Percentiles rank a stretch among this genome's conserved stretches.
Evolutionary conservation across 2,888 invertebrate species (phyloP).

Genomic region (Coremacera marginata): DNA sequence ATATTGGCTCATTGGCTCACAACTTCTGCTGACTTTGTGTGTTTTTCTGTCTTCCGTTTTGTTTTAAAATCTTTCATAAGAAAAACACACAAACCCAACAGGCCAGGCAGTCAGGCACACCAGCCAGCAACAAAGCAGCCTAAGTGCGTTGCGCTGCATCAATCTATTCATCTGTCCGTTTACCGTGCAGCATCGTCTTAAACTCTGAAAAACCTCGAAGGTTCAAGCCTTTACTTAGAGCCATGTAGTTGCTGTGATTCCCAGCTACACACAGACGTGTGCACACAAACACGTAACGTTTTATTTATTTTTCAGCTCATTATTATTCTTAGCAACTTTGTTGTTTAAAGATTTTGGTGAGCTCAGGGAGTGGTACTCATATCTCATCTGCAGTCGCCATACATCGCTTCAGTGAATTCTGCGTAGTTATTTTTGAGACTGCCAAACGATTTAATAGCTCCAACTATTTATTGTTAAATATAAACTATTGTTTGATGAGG

Average conservation of each 20-base stretch:
- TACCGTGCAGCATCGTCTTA: slow-evolving; percentile 1
- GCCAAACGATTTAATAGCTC: too few species aligned
- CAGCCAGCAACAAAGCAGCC: slow-evolving; percentile 9
- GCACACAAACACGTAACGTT: slow-evolving; percentile 20
- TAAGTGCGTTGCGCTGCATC: slow-evolving; percentile 15
- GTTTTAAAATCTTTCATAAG: slow-evolving; percentile 33
- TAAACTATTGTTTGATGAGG: too few species aligned
- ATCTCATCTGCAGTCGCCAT: background rate
- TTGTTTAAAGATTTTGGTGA: slow-evolving; percentile 3
- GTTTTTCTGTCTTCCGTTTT: slow-evolving; percentile 24
- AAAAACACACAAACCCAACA: slow-evolving; percentile 43
- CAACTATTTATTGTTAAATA: too few species aligned
- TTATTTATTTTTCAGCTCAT: slow-evolving; percentile 34
- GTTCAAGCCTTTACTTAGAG: slow-evolving; percentile 17
- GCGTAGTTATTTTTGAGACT: background rate
- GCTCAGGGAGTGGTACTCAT: slow-evolving; percentile 44
- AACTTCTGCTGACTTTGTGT: slow-evolving; percentile 17
- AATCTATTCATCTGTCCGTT: slow-evolving; percentile 50
- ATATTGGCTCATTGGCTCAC: slow-evolving; percentile 6
- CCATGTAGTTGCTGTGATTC: background rate
- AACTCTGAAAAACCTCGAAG: slow-evolving; percentile 15
- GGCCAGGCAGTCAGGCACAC: slow-evolving; percentile 40
- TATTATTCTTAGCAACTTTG: slow-evolving; percentile 31
- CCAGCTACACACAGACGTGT: background rate
- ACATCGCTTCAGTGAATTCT: background rate